phyloP scores from a whole-genome alignment of 2,113 vertebrate genomes.

The Strix aluco region DNA sequence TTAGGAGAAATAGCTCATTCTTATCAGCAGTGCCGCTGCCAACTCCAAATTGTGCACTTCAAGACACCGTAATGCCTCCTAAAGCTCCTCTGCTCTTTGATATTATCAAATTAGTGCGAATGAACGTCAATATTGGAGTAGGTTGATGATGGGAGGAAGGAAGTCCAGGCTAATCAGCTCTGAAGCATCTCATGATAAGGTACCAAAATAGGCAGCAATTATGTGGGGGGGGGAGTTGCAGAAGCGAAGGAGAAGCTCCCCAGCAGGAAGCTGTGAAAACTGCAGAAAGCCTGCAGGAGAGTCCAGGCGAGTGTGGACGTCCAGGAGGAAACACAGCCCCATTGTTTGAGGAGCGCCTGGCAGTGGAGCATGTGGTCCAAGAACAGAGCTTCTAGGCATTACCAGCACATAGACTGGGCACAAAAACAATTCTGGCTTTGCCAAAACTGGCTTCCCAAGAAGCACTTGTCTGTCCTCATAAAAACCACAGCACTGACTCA shows the following conservation, averaged over 20 bases:
- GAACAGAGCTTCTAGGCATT: background rate
- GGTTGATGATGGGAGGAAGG: constrained; percentile 39
- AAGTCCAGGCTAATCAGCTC: constrained; percentile 28
- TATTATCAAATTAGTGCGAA: background rate
- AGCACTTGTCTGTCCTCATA: background rate
- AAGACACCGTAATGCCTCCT: background rate
- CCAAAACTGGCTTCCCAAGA: background rate
- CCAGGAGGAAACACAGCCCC: constrained; percentile 17
- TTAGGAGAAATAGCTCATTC: background rate
- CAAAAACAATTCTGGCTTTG: background rate
- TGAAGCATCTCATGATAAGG: background rate
- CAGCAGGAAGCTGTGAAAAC: background rate
- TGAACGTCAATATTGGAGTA: background rate
- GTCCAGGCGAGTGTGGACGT: background rate
- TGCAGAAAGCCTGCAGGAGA: background rate
- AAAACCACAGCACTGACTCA: background rate
- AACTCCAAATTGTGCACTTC: background rate
- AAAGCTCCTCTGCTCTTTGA: background rate
- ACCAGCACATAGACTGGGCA: background rate
- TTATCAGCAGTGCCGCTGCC: background rate
- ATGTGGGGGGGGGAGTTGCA: background rate
- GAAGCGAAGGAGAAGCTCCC: background rate
- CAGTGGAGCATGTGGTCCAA: background rate
- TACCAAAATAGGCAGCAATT: background rate
- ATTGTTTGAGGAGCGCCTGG: background rate